A percentile compares a stretch with the other conserved stretches of the same genome.
Conservation (phyloP, 2,113 vertebrate genomes). For the Tupaia chinensis region DNA sequence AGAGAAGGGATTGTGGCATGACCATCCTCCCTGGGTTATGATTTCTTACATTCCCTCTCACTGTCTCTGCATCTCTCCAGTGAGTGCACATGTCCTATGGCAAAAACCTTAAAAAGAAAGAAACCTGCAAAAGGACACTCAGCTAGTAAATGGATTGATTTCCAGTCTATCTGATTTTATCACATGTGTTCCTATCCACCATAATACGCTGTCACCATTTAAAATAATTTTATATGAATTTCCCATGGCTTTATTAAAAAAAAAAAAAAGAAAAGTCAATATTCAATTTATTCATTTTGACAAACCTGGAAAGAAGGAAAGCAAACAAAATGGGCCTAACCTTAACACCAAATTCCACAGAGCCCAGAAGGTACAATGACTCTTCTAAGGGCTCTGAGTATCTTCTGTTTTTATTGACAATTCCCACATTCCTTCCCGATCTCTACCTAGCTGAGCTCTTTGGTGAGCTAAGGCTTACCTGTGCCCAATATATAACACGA, state of each 20-base stretch:
- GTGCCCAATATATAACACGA: background rate
- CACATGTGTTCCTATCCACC: background rate
- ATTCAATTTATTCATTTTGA: background rate
- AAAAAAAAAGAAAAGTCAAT: conserved; percentile 10
- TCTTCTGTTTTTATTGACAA: background rate
- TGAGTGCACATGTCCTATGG: too few relatives aligned
- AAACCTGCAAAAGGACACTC: background rate
- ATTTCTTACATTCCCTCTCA: too few relatives aligned
- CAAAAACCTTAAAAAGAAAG: too few relatives aligned
- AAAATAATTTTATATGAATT: background rate
- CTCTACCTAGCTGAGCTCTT: background rate
- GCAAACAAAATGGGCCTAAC: too few relatives aligned
- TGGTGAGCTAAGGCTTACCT: background rate
- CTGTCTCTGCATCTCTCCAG: too few relatives aligned
- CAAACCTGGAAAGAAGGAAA: background rate
- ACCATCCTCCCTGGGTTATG: too few relatives aligned
- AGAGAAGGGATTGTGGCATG: too few relatives aligned
- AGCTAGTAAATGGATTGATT: conserved; percentile 10
- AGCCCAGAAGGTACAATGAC: background rate
- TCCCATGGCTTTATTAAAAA: background rate
- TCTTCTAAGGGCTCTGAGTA: background rate
- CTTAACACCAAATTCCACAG: background rate
- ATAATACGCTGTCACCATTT: background rate
- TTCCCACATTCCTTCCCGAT: background rate
- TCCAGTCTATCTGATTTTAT: background rate